phyloP scores from a whole-genome alignment of 2,113 vertebrate species.

The Pelecanoides urinatrix region DNA sequence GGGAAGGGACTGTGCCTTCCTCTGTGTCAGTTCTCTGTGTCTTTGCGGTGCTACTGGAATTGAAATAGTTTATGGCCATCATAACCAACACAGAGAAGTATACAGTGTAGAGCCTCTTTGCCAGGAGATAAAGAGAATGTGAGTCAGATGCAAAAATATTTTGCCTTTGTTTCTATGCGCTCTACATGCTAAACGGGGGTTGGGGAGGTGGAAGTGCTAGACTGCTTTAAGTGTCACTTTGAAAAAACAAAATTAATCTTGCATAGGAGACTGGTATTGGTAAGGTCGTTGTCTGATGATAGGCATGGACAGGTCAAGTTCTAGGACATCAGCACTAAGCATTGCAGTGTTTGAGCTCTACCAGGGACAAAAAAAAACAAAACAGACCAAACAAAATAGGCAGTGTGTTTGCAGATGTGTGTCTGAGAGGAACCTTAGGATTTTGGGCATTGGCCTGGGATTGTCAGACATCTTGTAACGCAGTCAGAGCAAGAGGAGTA shows the following conservation, averaged over 20 bases:
- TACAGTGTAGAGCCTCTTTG: background rate
- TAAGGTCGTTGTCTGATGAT: background rate
- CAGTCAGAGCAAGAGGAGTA: background rate
- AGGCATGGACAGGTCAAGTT: background rate
- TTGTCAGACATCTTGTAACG: background rate
- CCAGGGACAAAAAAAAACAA: too few species aligned
- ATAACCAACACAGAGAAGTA: background rate
- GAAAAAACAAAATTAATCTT: background rate
- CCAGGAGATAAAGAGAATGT: background rate
- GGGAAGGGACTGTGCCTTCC: background rate
- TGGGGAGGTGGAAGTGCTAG: background rate
- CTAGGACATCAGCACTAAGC: background rate
- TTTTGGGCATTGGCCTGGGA: background rate
- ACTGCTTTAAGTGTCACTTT: background rate
- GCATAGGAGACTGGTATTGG: background rate
- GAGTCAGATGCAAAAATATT: background rate
- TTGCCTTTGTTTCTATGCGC: background rate
- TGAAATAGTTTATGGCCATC: background rate
- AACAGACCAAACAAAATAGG: accelerated
- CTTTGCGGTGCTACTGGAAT: background rate
- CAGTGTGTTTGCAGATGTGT: background rate
- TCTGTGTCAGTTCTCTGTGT: background rate
- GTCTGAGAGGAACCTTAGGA: background rate
- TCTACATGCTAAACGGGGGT: accelerated
- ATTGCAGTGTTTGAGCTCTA: background rate